Conservation (phyloP, 2,113 vertebrate genomes). For the Odontesthes bonariensis region DNA sequence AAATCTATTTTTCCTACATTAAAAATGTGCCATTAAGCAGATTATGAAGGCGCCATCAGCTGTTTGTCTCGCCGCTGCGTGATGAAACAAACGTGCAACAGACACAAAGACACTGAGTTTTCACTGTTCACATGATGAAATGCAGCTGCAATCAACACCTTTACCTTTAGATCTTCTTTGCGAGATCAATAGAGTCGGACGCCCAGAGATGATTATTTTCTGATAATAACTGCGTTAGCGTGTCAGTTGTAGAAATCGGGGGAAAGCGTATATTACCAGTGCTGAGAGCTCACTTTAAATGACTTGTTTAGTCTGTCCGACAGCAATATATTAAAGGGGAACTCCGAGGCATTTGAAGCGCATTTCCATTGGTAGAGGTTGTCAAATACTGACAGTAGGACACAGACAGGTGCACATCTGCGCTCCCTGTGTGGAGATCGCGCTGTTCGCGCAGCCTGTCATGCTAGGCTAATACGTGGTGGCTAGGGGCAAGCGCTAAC, state of each 20-base stretch:
- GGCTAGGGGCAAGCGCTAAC: too few species aligned
- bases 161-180: not conserved
- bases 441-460: too few species aligned
- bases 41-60: not conserved
- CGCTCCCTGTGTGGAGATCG: too few species aligned
- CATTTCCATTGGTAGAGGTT: too few species aligned
- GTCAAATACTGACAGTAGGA: too few species aligned
- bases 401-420: too few species aligned
- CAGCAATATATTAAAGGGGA: not conserved
- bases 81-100: slow-evolving; percentile 46
- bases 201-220: not conserved
- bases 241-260: not conserved
- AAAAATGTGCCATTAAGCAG: too few species aligned
- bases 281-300: not conserved
- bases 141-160: slow-evolving; percentile 7
- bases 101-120: slow-evolving; percentile 7
- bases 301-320: not conserved
- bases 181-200: slow-evolving; percentile 1
- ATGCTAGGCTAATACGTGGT: too few species aligned
- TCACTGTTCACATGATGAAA: slow-evolving; percentile 38
- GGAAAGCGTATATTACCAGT: not conserved
- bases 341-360: too few species aligned
- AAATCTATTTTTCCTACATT: not conserved
- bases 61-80: slow-evolving; percentile 13
- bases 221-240: not conserved